Evolutionary conservation across 2,113 vertebrate species (phyloP).

Genomic region (Tupaia tana): DNA sequence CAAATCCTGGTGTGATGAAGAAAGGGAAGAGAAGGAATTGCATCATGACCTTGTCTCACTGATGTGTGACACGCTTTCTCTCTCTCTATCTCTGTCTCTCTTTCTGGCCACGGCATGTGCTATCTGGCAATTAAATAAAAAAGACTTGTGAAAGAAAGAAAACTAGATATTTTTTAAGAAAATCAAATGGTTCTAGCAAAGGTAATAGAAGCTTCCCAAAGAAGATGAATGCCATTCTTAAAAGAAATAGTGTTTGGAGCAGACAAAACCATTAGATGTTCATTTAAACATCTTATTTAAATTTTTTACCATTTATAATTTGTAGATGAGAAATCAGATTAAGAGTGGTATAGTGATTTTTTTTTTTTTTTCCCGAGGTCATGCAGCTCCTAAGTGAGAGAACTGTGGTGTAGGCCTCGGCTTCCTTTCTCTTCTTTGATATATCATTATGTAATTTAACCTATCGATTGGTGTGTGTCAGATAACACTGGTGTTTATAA

Average conservation of each 20-base stretch:
- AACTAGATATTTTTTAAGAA: background rate
- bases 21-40: too few relatives aligned
- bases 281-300: background rate
- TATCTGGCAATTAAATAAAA: too few relatives aligned
- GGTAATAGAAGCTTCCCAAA: background rate
- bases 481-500: background rate
- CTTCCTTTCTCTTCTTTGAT: background rate
- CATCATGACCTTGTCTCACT: too few relatives aligned
- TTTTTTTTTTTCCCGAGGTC: background rate
- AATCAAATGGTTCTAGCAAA: background rate
- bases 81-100: too few relatives aligned
- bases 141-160: background rate
- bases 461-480: background rate
- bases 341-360: too few relatives aligned
- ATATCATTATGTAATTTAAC: background rate
- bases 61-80: too few relatives aligned
- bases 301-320: background rate
- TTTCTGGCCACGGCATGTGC: too few relatives aligned
- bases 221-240: background rate
- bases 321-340: background rate
- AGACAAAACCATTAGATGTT: background rate
- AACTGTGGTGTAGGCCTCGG: background rate
- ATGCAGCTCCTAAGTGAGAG: background rate
- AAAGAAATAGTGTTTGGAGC: background rate
- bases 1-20: too few relatives aligned